A percentile compares a stretch with the other conserved stretches of the same genome.
Conservation (phyloP, 1,140 invertebrate species). For the Pseudomyrmex gracilis region DNA sequence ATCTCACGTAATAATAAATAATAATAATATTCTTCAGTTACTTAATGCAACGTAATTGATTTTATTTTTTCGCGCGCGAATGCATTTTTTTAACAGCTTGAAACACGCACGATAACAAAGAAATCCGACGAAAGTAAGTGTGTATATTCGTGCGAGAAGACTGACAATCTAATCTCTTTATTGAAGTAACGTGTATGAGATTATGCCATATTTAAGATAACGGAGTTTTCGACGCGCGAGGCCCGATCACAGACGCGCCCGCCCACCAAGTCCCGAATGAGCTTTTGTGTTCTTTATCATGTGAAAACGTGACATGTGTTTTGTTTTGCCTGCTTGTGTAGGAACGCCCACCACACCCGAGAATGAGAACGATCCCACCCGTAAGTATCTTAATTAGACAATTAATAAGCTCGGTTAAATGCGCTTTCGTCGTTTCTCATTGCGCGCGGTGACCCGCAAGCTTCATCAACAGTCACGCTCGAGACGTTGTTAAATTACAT, state of each 20-base stretch:
- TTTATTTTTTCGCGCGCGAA: too few species aligned
- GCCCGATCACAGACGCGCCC: constrained; percentile 49
- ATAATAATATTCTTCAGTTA: not conserved
- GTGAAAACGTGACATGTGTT: constrained; percentile 85
- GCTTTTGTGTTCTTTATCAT: constrained; percentile 82
- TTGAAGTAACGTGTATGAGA: not conserved
- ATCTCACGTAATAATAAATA: not conserved
- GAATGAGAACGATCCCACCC: constrained; percentile 86
- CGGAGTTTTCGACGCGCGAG: constrained; percentile 10
- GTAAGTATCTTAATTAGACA: constrained; percentile 87
- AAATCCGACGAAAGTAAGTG: not conserved
- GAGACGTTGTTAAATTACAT: too few species aligned
- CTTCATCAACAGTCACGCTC: not conserved
- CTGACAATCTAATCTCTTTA: not conserved
- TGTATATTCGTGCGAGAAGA: not conserved
- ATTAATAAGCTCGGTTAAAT: constrained; percentile 52
- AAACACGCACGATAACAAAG: not conserved
- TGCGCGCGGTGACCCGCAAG: not conserved
- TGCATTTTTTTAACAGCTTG: not conserved
- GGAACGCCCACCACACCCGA: constrained; percentile 86
- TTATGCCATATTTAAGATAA: not conserved
- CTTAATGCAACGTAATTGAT: not conserved
- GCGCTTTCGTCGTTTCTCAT: constrained; percentile 18
- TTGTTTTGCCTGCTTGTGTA: constrained; percentile 86
- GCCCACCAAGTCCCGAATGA: constrained; percentile 75